Evolutionary conservation across 2,113 vertebrate species (phyloP).

Genomic region (Cercocebus atys): DNA sequence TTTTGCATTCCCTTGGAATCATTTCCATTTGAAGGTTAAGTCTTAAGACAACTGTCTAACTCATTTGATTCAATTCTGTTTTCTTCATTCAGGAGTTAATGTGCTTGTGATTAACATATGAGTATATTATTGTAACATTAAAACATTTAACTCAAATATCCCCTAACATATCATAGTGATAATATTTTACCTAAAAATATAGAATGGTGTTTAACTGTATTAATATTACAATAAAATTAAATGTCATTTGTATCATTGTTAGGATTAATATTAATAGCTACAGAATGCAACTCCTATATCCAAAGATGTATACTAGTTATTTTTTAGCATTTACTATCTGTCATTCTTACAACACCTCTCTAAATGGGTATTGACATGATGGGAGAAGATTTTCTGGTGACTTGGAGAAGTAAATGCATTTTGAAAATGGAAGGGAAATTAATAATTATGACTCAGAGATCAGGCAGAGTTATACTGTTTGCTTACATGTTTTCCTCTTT

Average conservation of each 20-base stretch:
- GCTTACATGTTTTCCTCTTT: not conserved
- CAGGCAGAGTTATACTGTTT: not conserved
- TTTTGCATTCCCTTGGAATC: not conserved
- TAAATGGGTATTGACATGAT: not conserved
- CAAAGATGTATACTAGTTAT: not conserved
- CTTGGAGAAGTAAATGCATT: not conserved
- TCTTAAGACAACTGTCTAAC: not conserved
- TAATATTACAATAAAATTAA: not conserved
- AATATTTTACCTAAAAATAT: not conserved
- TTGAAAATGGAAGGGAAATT: conserved; percentile 10
- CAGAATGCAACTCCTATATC: not conserved
- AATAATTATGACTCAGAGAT: not conserved
- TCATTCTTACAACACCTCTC: not conserved
- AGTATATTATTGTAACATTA: not conserved
- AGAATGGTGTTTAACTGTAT: not conserved
- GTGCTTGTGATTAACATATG: not conserved
- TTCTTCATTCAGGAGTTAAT: not conserved
- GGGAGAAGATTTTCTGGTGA: not conserved
- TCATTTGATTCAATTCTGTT: not conserved
- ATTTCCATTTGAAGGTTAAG: not conserved
- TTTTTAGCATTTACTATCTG: not conserved
- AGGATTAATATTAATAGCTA: not conserved
- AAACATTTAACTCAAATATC: not conserved
- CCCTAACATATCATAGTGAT: not conserved
- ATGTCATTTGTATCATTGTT: not conserved